These are phyloP conservation scores for Rhinella marina DNA, from an alignment of 2,797 vertebrate species.

Conservation along the genomic window DNA sequence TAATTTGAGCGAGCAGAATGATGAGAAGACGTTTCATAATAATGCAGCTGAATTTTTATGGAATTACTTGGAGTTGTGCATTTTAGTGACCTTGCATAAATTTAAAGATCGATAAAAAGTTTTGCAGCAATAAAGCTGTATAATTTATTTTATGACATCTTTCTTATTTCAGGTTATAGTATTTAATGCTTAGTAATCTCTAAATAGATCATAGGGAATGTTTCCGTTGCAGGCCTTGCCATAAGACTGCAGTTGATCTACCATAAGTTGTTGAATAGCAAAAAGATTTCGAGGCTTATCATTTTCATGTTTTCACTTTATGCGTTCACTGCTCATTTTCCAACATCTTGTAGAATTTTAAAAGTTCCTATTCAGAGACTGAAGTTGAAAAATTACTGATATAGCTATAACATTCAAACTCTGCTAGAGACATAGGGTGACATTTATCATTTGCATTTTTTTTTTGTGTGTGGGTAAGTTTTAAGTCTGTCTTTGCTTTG, in stretches of 20 bases:
- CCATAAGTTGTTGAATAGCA: constrained; percentile 17
- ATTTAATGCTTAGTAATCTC: constrained; percentile 38
- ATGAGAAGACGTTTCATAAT: constrained; percentile 37
- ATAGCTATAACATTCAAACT: not conserved
- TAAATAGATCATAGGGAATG: constrained; percentile 23
- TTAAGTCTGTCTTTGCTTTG: too few relatives aligned
- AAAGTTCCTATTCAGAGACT: not conserved
- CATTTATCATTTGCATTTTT: too few relatives aligned
- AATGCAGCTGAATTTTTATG: constrained; percentile 33
- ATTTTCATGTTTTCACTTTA: constrained; percentile 6
- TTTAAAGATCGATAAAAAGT: constrained; percentile 35
- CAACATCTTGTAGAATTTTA: not conserved
- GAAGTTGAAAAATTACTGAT: not conserved
- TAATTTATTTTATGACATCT: constrained; percentile 33
- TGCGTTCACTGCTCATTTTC: not conserved
- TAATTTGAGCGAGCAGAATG: constrained; percentile 29
- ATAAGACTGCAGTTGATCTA: constrained; percentile 5
- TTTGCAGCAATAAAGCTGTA: constrained; percentile 21
- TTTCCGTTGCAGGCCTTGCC: not conserved
- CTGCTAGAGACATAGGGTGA: not conserved
- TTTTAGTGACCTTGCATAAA: constrained; percentile 43
- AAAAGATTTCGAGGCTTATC: constrained; percentile 12
- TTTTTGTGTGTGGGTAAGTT: too few relatives aligned
- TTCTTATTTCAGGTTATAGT: constrained; percentile 35
- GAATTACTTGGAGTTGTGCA: constrained; percentile 11